Percentiles rank a stretch among this genome's conserved stretches.
phyloP scores from a whole-genome alignment of 2,797 vertebrate species.

The Aulostomus chinensis region DNA sequence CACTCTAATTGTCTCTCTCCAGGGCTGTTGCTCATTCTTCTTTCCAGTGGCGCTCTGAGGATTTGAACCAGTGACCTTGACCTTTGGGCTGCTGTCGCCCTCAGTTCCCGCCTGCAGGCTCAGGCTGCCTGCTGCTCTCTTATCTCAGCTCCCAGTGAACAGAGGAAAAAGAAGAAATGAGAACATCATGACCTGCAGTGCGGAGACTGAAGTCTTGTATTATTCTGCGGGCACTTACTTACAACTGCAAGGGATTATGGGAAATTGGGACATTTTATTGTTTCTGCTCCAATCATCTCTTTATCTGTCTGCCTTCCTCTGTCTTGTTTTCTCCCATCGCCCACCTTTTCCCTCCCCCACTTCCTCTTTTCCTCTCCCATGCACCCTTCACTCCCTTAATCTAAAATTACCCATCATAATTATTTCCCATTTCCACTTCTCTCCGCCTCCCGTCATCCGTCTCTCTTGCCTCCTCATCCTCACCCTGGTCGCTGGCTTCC shows the following conservation, averaged over 20 bases:
- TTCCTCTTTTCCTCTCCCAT: not conserved
- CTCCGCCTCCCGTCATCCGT: slow-evolving; percentile 15
- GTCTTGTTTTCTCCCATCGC: not conserved
- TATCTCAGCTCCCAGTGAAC: too few species aligned
- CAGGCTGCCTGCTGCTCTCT: too few species aligned
- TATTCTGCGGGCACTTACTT: slow-evolving; percentile 35
- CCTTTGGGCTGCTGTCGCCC: slow-evolving; percentile 32
- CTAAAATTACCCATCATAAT: slow-evolving; percentile 22
- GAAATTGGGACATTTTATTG: slow-evolving; percentile 51
- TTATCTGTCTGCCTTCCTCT: slow-evolving; percentile 24
- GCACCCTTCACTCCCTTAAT: not conserved
- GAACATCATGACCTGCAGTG: slow-evolving; percentile 42
- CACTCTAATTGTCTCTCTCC: slow-evolving; percentile 17
- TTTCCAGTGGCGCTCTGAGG: slow-evolving; percentile 21
- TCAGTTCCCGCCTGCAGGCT: slow-evolving; percentile 30
- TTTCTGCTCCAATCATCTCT: slow-evolving; percentile 40
- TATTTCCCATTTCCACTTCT: slow-evolving; percentile 15
- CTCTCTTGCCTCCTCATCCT: slow-evolving; percentile 13
- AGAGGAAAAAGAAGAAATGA: too few species aligned
- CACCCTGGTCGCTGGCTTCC: slow-evolving; percentile 22
- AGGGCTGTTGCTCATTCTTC: slow-evolving; percentile 1
- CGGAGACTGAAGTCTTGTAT: slow-evolving; percentile 24
- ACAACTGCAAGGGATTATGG: slow-evolving; percentile 59
- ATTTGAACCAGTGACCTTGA: slow-evolving; percentile 40
- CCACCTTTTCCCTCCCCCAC: slow-evolving; percentile 8